Evolutionary conservation across 2,888 invertebrate species (phyloP).

Genomic region (Trachelus tabidus): DNA sequence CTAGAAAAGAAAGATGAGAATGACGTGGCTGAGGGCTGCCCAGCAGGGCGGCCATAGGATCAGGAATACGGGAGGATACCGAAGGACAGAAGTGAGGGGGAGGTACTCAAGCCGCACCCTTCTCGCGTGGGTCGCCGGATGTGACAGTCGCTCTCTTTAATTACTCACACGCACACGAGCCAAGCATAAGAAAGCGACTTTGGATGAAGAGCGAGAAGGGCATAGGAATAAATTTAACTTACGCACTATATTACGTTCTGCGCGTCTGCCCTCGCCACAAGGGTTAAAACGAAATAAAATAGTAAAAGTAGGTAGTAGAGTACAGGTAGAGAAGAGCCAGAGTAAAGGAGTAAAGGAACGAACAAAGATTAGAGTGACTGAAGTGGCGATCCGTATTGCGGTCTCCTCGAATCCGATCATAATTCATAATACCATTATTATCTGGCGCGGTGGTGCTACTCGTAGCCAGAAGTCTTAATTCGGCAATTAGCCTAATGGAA

Average conservation of each 20-base stretch:
- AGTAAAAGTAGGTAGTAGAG: background rate
- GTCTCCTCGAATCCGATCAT: conserved; percentile 17
- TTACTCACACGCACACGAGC: conserved; percentile 59
- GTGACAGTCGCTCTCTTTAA: conserved; percentile 66
- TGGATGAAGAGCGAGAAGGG: conserved; percentile 4
- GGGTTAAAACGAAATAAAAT: background rate
- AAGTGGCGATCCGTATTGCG: background rate
- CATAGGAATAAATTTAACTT: conserved; percentile 45
- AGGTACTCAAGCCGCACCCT: conserved; percentile 52
- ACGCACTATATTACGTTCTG: conserved; percentile 53
- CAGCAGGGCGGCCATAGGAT: conserved; percentile 40
- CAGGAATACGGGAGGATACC: conserved; percentile 33
- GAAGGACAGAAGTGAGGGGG: background rate
- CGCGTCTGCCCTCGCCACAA: conserved; percentile 49
- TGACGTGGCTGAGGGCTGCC: conserved; percentile 46
- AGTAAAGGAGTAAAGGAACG: background rate
- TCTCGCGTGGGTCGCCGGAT: conserved; percentile 66
- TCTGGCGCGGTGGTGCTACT: conserved; percentile 36
- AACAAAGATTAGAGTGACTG: background rate
- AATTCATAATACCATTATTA: conserved; percentile 49
- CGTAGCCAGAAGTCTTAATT: conserved; percentile 62
- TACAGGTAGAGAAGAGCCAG: background rate
- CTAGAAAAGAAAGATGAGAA: conserved; percentile 21
- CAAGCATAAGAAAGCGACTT: conserved; percentile 47
- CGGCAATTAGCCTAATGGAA: conserved; percentile 67